Base-by-base conservation (phyloP, 2,113 vertebrate genomes). In the Pionites leucogaster region DNA sequence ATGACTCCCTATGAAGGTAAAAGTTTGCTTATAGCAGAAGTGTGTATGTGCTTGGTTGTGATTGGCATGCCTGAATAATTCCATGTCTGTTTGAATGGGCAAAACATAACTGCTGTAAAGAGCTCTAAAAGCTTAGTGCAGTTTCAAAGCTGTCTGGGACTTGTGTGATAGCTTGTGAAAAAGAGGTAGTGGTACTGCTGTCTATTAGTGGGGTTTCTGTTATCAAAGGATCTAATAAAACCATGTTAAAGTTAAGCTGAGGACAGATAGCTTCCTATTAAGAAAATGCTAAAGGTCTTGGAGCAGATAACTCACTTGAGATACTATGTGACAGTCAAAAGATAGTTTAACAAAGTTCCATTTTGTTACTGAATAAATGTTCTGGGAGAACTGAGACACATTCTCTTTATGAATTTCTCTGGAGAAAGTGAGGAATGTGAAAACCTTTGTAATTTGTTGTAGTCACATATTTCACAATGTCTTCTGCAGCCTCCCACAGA, bases 1-100 rank as follows among this genome's bases (percentile, higher is more conserved):
- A 99, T 99, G 98, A 99, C 99, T 13, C 99, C 99, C 1, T 99
- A 99, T 86, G 99, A 99, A 99, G 99, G 99, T 99, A 97, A 98
- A 93, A 70, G 27, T 60, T 55, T 28, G 19, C 57, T 18, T 17
- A 17, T 33, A 41, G 86, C 17, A 11, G 53, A 84, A 64, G 12
- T 0, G 5, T 49, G 44, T 9, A 2, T 29, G 67, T 39, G 2
- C 5, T 57, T 44, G 3, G 39, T 49, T 52, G 52, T 9, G 39
- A 10, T 88, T 46, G 22, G 20, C 6, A 2, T 69, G 33, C 33
- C 23, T 33, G 20, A 27, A n/a, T 15, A 17, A 47, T 44, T 41
- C 17, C n/a, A 25, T 41, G 33, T 8, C 28, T 63, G 10, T 63
- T 33, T 39, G 31, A 63, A 27, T 28, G 74, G 31, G 77, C 9